Conservation (phyloP, 1,140 invertebrate species). For the Drosophila dunni region DNA sequence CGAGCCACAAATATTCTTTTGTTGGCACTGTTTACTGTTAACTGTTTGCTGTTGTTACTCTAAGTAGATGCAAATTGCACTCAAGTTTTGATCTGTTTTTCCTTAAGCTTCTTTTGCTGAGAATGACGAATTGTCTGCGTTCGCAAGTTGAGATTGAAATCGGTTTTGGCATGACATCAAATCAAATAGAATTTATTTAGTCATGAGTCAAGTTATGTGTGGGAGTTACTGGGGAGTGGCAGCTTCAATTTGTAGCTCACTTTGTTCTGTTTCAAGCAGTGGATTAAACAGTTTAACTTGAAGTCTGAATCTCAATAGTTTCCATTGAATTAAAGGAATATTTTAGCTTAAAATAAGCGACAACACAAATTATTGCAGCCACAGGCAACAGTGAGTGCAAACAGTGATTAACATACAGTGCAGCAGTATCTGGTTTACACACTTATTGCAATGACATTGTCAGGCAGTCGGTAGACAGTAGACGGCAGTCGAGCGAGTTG, state of each 20-base stretch:
- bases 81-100: constrained; percentile 44
- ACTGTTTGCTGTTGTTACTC: constrained; percentile 32
- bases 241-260: background rate
- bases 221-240: constrained; percentile 16
- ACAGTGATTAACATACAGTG: constrained; percentile 28
- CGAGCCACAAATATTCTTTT: constrained; percentile 42
- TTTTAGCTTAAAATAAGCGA: constrained; percentile 2
- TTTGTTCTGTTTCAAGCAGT: background rate
- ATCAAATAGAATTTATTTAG: constrained; percentile 14
- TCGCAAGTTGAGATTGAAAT: constrained; percentile 39
- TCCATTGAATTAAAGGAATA: background rate
- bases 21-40: constrained; percentile 26
- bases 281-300: no score
- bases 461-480: background rate
- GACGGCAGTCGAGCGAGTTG: no score
- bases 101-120: constrained; percentile 10
- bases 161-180: constrained; percentile 29
- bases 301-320: no score
- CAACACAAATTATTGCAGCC: background rate
- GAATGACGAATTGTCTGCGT: constrained; percentile 46
- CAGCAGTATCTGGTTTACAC: constrained; percentile 22
- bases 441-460: constrained; percentile 56
- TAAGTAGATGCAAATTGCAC: constrained; percentile 48
- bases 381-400: background rate
- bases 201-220: constrained; percentile 18